Base-by-base conservation (phyloP, 2,888 invertebrate genomes). In the Nasonia oneida region DNA sequence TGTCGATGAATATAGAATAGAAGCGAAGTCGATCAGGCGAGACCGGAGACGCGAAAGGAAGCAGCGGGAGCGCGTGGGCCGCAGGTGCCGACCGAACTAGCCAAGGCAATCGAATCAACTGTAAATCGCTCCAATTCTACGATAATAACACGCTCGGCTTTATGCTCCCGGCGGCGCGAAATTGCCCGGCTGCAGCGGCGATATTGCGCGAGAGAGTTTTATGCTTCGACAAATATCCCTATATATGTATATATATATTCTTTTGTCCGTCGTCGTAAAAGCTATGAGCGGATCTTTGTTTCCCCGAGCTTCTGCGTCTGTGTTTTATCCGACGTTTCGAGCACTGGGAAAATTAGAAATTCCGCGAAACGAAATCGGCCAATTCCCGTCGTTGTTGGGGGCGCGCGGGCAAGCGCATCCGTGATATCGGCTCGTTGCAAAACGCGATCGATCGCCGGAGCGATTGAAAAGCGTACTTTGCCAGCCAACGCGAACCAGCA, bases 71-170 rank as follows among this genome's bases (percentile, higher is more conserved):
- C 37, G 37, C 37, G 37, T 37, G 29, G 29, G 37, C 37, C 37
- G 37, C 37, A 37, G 37, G 37, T 37, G 37, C 37, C 37, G 29
- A 1, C 29, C 29, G 29, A 29, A 37, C 37, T 37, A 76, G 76
- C 76, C 18, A 76, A 67, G 61, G 70, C 82, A 83, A 83, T 83
- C 70, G 70, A 76, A 83, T 76, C 37, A 83, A 70, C 61, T 78
- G 73, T 83, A 83, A 78, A 83, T 61, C 47, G 77, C 14, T 78
- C 61, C 73, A 83, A 83, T 83, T 83, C 33, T 14, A 12, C 77
- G 70, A 53, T 71, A 82, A 75, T 83, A 53, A 77, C 71, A 50
- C 23, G 23, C 75, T 71, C 18, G 75, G 81, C 74, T 74, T 81
- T 74, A 64, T 39, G 5, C 33, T 23, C 23, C 80, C 39, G 39